Percentiles rank a stretch among this genome's conserved stretches.
Conservation (phyloP, 92 coral and sea anemone genomes). For the Palythoa heliodiscus region DNA sequence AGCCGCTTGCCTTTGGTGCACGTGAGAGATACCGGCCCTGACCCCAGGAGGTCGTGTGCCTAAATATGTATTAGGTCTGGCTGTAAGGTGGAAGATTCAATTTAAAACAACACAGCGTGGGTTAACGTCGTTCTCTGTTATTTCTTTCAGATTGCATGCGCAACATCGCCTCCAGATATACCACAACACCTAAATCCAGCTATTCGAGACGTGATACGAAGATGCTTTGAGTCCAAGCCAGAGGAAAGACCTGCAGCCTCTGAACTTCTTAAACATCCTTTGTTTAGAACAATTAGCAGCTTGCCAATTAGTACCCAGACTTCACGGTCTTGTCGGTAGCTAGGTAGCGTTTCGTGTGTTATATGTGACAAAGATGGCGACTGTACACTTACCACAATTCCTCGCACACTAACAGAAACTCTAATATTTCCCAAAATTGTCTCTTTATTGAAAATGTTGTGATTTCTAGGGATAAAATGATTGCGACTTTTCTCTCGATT, state of each 20-base stretch:
- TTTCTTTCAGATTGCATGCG: constrained; percentile 86
- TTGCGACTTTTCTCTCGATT: neutral
- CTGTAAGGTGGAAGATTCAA: too few species aligned
- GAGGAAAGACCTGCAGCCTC: constrained; percentile 82
- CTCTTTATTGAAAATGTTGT: neutral
- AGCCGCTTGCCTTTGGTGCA: too few species aligned
- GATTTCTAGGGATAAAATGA: too few species aligned
- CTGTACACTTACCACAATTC: neutral
- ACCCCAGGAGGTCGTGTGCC: too few species aligned
- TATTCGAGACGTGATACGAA: constrained; percentile 80
- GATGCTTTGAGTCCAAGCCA: constrained; percentile 87
- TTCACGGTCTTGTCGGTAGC: constrained; percentile 15
- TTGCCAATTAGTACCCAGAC: constrained; percentile 27
- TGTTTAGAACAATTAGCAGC: constrained; percentile 70
- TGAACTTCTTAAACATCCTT: constrained; percentile 86
- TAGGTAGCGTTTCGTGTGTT: neutral
- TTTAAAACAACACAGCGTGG: neutral
- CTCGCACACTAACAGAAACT: neutral
- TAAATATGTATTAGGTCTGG: too few species aligned
- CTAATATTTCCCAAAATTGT: neutral
- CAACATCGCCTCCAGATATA: constrained; percentile 87
- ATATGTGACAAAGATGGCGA: neutral
- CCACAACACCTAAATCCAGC: constrained; percentile 92
- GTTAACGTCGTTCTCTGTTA: neutral
- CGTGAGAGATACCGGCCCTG: too few species aligned